Percentiles rank a stretch among this genome's conserved stretches.
These are phyloP conservation scores for Lathronympha strigana DNA, from an alignment of 2,888 invertebrate genomes.

Conservation along the genomic window DNA sequence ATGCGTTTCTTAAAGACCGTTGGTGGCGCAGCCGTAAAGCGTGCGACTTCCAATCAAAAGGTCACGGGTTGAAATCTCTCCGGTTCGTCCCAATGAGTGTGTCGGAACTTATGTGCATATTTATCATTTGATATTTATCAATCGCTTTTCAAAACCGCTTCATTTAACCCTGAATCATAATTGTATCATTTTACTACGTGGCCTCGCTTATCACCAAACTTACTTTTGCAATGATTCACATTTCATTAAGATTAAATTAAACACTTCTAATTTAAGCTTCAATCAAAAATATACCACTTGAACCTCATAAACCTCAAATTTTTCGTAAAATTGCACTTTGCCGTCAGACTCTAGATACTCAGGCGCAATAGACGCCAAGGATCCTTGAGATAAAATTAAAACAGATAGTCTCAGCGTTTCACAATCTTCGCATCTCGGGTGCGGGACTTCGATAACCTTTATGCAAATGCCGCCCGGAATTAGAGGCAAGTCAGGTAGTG, in stretches of 20 bases:
- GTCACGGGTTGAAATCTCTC: too few species aligned
- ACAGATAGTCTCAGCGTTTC: conserved; percentile 55
- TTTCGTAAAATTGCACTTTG: background rate
- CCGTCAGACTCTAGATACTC: background rate
- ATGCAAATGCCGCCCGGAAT: conserved; percentile 60
- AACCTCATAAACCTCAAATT: background rate
- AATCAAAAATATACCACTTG: background rate
- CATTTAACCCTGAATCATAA: too few species aligned
- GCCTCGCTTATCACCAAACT: background rate
- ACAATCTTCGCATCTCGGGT: conserved; percentile 60
- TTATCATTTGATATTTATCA: too few species aligned
- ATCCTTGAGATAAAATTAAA: conserved; percentile 42
- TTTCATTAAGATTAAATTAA: background rate
- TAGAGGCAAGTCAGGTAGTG: conserved; percentile 25
- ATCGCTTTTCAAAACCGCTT: too few species aligned
- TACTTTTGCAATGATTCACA: background rate
- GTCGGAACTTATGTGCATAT: too few species aligned
- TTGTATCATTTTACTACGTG: too few species aligned
- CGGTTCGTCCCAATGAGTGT: too few species aligned
- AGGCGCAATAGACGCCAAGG: conserved; percentile 19
- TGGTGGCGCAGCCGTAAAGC: too few species aligned
- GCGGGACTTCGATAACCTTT: conserved; percentile 68
- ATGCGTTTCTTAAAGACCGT: too few species aligned
- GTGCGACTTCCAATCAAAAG: too few species aligned
- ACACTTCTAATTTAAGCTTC: background rate